Conservation (phyloP, 1,140 invertebrate species). For the Ceratina calcarata region DNA sequence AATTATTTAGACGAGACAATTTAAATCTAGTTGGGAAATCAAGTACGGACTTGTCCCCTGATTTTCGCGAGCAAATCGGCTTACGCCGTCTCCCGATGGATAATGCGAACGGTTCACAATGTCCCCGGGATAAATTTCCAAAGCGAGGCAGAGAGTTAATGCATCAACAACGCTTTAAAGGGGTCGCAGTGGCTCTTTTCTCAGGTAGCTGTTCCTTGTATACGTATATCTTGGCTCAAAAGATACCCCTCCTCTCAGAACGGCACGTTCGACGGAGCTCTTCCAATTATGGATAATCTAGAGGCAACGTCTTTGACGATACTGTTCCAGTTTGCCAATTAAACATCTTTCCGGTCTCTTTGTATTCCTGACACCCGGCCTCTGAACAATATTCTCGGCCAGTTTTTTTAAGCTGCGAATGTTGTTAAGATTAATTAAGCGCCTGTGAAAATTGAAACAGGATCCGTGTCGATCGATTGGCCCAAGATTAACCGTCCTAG, state of each 20-base stretch:
- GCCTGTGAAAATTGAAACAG: too few relatives aligned
- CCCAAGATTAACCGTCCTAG: too few relatives aligned
- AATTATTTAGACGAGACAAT: too few relatives aligned
- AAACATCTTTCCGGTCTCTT: conserved; percentile 21
- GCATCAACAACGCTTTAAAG: conserved; percentile 47
- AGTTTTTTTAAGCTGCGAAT: neutral
- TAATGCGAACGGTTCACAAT: conserved; percentile 49
- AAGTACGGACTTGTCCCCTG: conserved; percentile 22
- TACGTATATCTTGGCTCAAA: neutral
- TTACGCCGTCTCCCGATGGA: conserved; percentile 45
- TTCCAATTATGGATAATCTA: conserved; percentile 51
- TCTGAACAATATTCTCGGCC: too few relatives aligned
- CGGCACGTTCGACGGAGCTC: conserved; percentile 37
- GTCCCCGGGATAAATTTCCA: conserved; percentile 41
- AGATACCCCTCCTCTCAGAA: conserved; percentile 7
- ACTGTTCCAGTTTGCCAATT: conserved; percentile 45
- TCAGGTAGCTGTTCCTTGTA: conserved; percentile 44
- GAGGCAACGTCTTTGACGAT: conserved; percentile 46
- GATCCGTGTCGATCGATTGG: too few relatives aligned
- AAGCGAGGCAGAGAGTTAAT: conserved; percentile 47
- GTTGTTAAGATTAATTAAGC: conserved; percentile 6
- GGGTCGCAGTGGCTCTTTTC: conserved; percentile 35
- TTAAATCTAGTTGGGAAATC: neutral
- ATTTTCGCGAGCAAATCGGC: conserved; percentile 62
- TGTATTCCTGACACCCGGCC: neutral